These are phyloP conservation scores for Terebella lapidaria DNA, from an alignment of 2,888 invertebrate species.

Conservation along the genomic window DNA sequence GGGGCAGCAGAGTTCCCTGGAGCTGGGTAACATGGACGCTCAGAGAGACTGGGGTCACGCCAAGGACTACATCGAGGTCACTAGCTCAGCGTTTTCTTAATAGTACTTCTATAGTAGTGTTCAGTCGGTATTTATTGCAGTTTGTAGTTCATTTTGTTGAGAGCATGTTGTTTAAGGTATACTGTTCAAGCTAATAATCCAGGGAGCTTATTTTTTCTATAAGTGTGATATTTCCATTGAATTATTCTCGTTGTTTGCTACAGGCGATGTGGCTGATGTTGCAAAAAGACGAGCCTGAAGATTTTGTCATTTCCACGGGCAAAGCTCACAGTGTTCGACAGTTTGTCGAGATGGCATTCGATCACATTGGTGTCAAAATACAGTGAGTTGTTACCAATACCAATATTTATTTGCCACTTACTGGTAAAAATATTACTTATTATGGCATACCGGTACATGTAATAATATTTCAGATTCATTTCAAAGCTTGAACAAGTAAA, in stretches of 20 bases:
- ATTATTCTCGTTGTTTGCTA: too few relatives aligned
- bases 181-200: not conserved
- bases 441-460: too few relatives aligned
- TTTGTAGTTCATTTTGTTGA: too few relatives aligned
- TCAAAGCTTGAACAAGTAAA: too few relatives aligned
- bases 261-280: conserved; percentile 99
- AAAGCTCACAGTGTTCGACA: conserved; percentile 91
- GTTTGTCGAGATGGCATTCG: conserved; percentile 90
- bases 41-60: conserved; percentile 90
- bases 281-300: conserved; percentile 83
- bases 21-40: conserved; percentile 91
- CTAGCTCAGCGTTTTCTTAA: too few relatives aligned
- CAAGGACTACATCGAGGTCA: conserved; percentile 87
- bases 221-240: too few relatives aligned
- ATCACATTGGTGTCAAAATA: conserved; percentile 67
- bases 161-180: not conserved
- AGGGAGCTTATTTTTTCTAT: not conserved
- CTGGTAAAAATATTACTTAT: too few relatives aligned
- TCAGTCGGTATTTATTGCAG: not conserved
- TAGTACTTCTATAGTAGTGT: not conserved
- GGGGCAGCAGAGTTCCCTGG: conserved; percentile 76
- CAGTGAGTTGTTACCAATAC: conserved; percentile 48
- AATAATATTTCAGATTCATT: too few relatives aligned
- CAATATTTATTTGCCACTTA: too few relatives aligned
- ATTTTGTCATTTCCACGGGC: conserved; percentile 96